Conservation (phyloP, 2,113 vertebrate species). For the Microcebus ravelobensis region DNA sequence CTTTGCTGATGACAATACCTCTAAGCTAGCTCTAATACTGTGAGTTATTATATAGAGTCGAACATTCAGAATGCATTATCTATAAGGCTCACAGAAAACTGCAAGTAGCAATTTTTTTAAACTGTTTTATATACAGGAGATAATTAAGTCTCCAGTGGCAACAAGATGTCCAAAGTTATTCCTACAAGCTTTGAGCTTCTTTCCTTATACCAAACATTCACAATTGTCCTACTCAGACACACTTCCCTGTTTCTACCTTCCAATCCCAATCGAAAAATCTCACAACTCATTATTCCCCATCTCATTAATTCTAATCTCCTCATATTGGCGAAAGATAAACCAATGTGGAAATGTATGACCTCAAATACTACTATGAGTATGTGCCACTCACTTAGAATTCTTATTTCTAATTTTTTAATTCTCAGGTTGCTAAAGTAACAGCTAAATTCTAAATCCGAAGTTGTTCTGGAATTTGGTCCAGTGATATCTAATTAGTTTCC, state of each 20-base stretch:
- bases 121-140: background rate
- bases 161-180: background rate
- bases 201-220: background rate
- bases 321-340: constrained; percentile 26
- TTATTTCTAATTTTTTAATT: constrained; percentile 12
- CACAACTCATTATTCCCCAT: no score
- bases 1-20: background rate
- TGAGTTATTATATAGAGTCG: background rate
- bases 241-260: background rate
- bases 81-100: background rate
- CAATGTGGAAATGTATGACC: background rate
- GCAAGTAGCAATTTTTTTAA: background rate
- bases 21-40: background rate
- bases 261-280: background rate
- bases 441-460: background rate
- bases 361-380: background rate
- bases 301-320: constrained; percentile 19
- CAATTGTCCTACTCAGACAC: background rate
- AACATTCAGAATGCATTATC: background rate
- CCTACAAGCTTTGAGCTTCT: background rate
- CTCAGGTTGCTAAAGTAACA: background rate
- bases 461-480: background rate
- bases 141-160: background rate
- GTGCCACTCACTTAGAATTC: background rate
- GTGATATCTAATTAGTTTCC: background rate